phyloP scores from a whole-genome alignment of 2,888 invertebrate genomes.

The Galeruca laticollis region DNA sequence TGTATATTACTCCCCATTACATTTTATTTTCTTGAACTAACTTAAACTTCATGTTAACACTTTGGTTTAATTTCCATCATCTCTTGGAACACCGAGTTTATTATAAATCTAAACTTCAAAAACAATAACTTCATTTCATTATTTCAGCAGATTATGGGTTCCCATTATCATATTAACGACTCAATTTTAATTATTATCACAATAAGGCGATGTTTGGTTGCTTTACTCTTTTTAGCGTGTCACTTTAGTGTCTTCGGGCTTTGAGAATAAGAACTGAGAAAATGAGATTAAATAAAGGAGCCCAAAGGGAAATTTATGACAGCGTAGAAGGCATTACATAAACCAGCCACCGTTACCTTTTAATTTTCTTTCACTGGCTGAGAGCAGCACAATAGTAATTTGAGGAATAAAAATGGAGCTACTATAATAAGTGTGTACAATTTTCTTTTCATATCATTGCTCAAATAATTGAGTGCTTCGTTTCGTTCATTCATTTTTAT shows the following conservation, averaged over 20 bases:
- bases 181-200: conserved; percentile 34
- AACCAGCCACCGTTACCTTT: conserved; percentile 2
- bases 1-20: too few species aligned
- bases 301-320: conserved; percentile 9
- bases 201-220: conserved; percentile 22
- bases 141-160: conserved; percentile 18
- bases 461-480: too few species aligned
- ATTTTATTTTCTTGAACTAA: too few species aligned
- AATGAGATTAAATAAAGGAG: neutral
- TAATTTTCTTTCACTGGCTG: neutral
- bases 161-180: conserved; percentile 34
- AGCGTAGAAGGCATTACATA: neutral
- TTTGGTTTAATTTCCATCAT: too few species aligned
- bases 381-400: neutral
- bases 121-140: too few species aligned
- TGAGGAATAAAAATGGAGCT: neutral
- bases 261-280: neutral
- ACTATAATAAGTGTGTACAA: neutral
- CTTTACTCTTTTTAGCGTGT: conserved; percentile 17
- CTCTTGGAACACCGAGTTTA: too few species aligned
- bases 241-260: conserved; percentile 22
- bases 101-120: too few species aligned
- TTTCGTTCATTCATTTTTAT: too few species aligned
- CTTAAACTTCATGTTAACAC: too few species aligned
- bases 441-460: too few species aligned